Conservation (phyloP, 2,888 invertebrate species). For the Hirudinaria manillensis region DNA sequence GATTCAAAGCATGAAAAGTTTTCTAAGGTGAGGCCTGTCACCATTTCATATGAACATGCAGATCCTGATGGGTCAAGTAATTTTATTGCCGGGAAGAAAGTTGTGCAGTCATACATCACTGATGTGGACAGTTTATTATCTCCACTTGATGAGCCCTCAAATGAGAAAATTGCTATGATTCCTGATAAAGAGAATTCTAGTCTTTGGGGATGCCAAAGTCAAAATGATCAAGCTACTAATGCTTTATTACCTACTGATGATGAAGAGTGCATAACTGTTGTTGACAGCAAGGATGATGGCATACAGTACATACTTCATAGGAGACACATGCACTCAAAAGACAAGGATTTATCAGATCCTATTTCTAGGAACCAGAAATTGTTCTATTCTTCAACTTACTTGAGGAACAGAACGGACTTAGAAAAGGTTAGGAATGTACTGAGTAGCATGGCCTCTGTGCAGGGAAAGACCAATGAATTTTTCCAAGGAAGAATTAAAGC, state of each 20-base stretch:
- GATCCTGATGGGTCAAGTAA: not conserved
- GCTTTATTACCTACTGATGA: constrained; percentile 14
- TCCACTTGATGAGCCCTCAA: constrained; percentile 18
- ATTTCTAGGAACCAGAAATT: not conserved
- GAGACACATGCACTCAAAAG: constrained; percentile 35
- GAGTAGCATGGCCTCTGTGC: not conserved
- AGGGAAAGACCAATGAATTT: constrained; percentile 30
- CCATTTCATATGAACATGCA: constrained; percentile 12
- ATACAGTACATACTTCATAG: constrained; percentile 51
- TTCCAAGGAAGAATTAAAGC: constrained; percentile 31
- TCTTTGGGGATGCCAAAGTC: not conserved
- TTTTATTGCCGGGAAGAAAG: not conserved
- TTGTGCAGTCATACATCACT: constrained; percentile 23
- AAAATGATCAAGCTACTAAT: not conserved
- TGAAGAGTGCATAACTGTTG: constrained; percentile 28
- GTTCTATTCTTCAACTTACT: not conserved
- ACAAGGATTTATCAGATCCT: not conserved
- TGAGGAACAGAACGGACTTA: not conserved
- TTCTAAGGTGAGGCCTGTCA: constrained; percentile 12
- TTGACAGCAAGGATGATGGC: constrained; percentile 43
- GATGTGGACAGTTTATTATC: constrained; percentile 26
- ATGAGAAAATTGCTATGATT: not conserved
- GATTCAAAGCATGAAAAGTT: not conserved
- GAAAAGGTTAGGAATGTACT: constrained; percentile 2
- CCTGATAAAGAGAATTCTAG: not conserved